Conservation (phyloP, 1,140 invertebrate genomes). For the Ostrea edulis region DNA sequence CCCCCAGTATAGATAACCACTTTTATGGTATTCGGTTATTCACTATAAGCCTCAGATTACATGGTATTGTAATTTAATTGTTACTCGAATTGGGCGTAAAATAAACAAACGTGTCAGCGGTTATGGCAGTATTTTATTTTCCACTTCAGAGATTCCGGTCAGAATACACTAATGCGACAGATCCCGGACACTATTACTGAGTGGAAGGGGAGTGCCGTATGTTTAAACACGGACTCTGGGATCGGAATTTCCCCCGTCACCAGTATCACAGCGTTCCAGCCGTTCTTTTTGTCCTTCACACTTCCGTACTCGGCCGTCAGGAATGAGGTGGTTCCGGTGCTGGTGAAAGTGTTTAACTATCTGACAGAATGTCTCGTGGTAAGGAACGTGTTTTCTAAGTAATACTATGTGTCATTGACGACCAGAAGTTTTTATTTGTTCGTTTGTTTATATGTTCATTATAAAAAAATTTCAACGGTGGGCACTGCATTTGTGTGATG, state of each 20-base stretch:
- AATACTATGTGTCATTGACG: no score
- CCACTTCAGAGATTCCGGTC: slow-evolving; percentile 79
- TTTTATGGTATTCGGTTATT: no score
- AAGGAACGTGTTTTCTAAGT: slow-evolving; percentile 72
- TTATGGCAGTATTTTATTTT: slow-evolving; percentile 42
- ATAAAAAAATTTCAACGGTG: no score
- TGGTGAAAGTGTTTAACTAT: slow-evolving; percentile 96
- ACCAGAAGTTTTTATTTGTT: background rate
- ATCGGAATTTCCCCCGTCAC: slow-evolving; percentile 86
- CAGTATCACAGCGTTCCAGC: slow-evolving; percentile 90
- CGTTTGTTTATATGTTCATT: background rate
- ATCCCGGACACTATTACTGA: slow-evolving; percentile 95
- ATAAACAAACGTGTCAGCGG: no score
- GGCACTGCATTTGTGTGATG: no score
- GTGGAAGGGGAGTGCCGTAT: slow-evolving; percentile 96
- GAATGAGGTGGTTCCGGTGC: slow-evolving; percentile 93
- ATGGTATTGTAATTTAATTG: no score
- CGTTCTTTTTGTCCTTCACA: slow-evolving; percentile 92
- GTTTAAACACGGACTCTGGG: slow-evolving; percentile 90
- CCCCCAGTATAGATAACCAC: no score
- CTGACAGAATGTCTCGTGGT: slow-evolving; percentile 84
- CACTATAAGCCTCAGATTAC: no score
- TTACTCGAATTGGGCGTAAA: no score
- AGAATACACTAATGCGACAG: slow-evolving; percentile 78
- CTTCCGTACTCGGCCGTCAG: slow-evolving; percentile 94